phyloP scores from a whole-genome alignment of 2,113 vertebrate species.

The Sakesphorus luctuosus region DNA sequence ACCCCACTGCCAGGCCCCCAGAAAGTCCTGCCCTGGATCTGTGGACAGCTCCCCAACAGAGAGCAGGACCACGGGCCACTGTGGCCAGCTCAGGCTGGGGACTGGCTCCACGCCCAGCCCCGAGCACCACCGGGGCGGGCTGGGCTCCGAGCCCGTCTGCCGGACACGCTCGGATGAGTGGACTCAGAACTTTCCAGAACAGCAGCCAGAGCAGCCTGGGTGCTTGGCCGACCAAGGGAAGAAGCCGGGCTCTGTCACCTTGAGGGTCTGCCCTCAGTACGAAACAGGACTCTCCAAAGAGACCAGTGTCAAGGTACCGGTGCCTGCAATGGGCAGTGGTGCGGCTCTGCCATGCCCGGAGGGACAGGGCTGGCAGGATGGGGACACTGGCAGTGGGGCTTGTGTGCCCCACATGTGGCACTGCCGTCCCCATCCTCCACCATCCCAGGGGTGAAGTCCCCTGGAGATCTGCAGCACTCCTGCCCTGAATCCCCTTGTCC shows the following conservation, averaged over 20 bases:
- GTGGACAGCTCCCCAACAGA: conserved; percentile 81
- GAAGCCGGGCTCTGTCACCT: conserved; percentile 76
- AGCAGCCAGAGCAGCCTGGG: conserved; percentile 36
- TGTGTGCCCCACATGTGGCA: accelerated
- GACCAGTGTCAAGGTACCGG: conserved; percentile 86
- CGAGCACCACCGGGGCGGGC: background rate
- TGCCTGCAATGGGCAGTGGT: accelerated
- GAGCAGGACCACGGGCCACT: conserved; percentile 22
- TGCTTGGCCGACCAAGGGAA: conserved; percentile 45
- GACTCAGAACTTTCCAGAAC: conserved; percentile 77
- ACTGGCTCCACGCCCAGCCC: background rate
- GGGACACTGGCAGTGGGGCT: background rate
- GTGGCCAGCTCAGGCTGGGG: conserved; percentile 3
- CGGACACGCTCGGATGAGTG: conserved; percentile 82
- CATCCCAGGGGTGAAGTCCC: accelerated
- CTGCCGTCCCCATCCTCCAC: background rate
- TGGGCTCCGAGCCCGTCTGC: conserved; percentile 14
- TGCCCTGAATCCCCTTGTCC: background rate
- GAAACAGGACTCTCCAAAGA: conserved; percentile 88
- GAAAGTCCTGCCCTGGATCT: conserved; percentile 79
- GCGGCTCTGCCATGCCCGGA: accelerated
- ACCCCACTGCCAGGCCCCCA: conserved; percentile 66
- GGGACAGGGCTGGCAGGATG: background rate
- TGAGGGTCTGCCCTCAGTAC: conserved; percentile 87
- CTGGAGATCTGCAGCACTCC: accelerated